A percentile compares a stretch with the other conserved stretches of the same genome.
phyloP scores from a whole-genome alignment of 2,113 vertebrate genomes.

The Eptatretus burgeri region DNA sequence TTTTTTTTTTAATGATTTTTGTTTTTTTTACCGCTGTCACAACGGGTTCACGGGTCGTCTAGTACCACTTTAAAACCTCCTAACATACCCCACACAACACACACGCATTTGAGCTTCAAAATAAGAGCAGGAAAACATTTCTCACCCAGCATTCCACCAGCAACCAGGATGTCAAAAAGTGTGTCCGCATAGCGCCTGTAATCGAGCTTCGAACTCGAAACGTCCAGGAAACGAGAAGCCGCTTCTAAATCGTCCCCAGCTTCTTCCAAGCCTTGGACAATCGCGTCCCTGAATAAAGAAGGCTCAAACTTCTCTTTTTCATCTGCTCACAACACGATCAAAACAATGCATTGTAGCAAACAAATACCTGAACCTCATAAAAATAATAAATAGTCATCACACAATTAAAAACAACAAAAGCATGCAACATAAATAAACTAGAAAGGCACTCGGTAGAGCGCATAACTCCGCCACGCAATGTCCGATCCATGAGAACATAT shows the following conservation, averaged over 20 bases:
- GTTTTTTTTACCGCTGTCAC: background rate
- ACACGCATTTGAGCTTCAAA: no score
- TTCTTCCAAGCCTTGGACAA: conserved; percentile 58
- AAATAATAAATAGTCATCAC: no score
- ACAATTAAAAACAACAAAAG: no score
- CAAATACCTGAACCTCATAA: background rate
- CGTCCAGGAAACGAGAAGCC: conserved; percentile 58
- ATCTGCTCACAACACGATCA: conserved; percentile 24
- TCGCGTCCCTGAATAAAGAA: conserved; percentile 58
- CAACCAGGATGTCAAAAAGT: conserved; percentile 62
- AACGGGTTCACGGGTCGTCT: no score
- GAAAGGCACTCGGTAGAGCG: no score
- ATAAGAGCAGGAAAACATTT: background rate
- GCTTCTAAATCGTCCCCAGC: conserved; percentile 47
- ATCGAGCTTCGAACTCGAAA: conserved; percentile 44
- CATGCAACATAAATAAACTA: no score
- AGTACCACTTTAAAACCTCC: no score
- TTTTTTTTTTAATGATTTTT: background rate
- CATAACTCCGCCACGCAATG: no score
- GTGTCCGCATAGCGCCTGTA: conserved; percentile 78
- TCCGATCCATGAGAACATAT: no score
- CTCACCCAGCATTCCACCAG: conserved; percentile 70
- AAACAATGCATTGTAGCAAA: background rate
- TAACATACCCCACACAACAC: no score
- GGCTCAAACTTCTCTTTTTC: conserved; percentile 96